These are phyloP conservation scores for Salminus brasiliensis DNA, from an alignment of 2,113 vertebrate species.

Conservation along the genomic window DNA sequence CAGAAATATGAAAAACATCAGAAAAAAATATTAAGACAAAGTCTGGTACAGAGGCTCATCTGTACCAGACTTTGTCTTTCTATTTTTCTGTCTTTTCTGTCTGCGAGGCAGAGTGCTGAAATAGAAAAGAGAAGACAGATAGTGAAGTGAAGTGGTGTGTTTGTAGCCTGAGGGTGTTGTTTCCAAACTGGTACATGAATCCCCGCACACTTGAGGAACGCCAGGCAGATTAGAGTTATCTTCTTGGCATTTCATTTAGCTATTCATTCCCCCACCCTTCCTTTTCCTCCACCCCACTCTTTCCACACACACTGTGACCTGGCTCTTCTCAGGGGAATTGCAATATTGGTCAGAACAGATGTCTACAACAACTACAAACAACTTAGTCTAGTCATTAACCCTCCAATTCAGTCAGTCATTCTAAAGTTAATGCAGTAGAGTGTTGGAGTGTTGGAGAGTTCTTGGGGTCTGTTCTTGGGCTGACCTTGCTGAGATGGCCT, in stretches of 20 bases:
- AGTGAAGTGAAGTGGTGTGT: background rate
- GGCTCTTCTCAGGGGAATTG: background rate
- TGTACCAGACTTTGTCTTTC: too few species aligned
- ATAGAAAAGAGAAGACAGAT: background rate
- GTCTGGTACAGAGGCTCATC: too few species aligned
- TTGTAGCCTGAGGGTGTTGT: constrained; percentile 9
- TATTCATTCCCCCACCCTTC: background rate
- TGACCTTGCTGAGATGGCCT: too few species aligned
- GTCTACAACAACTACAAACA: too few species aligned
- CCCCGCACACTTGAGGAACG: constrained; percentile 26
- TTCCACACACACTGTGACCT: background rate
- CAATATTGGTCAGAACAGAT: background rate
- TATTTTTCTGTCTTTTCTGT: too few species aligned
- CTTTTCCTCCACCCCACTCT: background rate
- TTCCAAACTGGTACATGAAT: constrained; percentile 50
- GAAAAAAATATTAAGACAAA: background rate
- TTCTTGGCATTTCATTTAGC: background rate
- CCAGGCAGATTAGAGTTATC: constrained; percentile 51
- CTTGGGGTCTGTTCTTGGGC: too few species aligned
- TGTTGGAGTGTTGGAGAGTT: too few species aligned
- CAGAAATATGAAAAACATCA: background rate
- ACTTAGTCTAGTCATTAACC: background rate
- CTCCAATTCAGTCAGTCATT: background rate
- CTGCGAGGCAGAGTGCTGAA: too few species aligned
- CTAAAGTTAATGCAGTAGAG: background rate